Percentiles rank a stretch among this genome's conserved stretches.
Evolutionary conservation across 2,797 vertebrate genomes (phyloP).

Genomic region (Mallotus villosus): DNA sequence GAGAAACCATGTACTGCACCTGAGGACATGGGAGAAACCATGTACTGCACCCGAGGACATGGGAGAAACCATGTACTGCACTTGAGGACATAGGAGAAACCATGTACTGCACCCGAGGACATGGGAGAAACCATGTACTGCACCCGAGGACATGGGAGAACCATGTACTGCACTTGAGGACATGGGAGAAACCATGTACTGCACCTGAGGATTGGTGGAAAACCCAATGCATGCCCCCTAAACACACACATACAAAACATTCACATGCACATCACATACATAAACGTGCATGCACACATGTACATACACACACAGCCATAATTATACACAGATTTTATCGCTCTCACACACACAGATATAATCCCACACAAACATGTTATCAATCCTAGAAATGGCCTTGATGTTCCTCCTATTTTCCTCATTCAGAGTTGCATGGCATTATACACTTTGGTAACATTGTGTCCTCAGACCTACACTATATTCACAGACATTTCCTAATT

Average conservation of each 20-base stretch:
- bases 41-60: neutral
- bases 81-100: neutral
- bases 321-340: neutral
- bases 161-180: too few relatives aligned
- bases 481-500: too few relatives aligned
- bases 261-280: neutral
- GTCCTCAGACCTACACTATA: too few relatives aligned
- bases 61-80: neutral
- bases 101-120: neutral
- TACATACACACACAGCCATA: neutral
- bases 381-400: too few relatives aligned
- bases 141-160: neutral
- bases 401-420: too few relatives aligned
- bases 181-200: neutral
- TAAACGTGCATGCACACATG: neutral
- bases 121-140: neutral
- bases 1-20: neutral
- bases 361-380: neutral
- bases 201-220: neutral
- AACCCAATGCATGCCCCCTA: neutral
- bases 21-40: neutral
- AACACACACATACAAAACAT: neutral
- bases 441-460: too few relatives aligned
- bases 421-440: too few relatives aligned
- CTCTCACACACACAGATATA: slow-evolving; percentile 1